These are phyloP conservation scores for Herminia tarsipennalis DNA, from an alignment of 2,888 invertebrate genomes.

Conservation along the genomic window DNA sequence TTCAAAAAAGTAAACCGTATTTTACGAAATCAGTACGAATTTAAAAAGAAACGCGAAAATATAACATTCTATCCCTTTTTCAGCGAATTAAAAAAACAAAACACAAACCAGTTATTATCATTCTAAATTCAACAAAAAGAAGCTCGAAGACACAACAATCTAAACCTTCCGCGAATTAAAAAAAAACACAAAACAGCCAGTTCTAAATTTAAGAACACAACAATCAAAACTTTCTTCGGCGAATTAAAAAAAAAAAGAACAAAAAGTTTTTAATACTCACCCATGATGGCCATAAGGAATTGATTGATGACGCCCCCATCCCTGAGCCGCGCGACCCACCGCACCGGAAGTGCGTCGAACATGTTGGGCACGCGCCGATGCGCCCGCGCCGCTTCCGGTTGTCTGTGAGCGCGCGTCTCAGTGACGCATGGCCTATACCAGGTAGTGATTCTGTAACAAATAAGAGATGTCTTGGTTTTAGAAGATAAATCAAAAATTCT, in stretches of 20 bases:
- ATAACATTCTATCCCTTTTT: no score
- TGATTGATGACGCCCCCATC: constrained; percentile 74
- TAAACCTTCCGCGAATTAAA: neutral
- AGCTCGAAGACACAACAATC: neutral
- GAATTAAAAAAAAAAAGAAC: neutral
- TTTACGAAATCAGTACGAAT: no score
- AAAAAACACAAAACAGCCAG: neutral
- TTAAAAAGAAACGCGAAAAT: no score
- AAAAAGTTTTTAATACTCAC: constrained; percentile 52
- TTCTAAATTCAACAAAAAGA: no score
- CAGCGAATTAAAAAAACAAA: no score
- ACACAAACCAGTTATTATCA: no score
- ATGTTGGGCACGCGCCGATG: constrained; percentile 53
- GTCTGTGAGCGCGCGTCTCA: constrained; percentile 43
- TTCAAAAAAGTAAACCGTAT: no score
- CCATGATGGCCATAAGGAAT: constrained; percentile 79
- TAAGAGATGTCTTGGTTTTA: no score
- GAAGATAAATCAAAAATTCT: no score
- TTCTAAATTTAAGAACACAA: no score
- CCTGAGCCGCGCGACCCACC: constrained; percentile 70
- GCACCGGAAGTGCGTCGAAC: constrained; percentile 61
- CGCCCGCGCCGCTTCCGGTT: constrained; percentile 37
- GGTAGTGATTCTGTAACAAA: constrained; percentile 26
- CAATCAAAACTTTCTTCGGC: no score
- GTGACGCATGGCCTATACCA: constrained; percentile 47